Base-by-base conservation (phyloP, 2,797 vertebrate species). In the Eidolon dupreanum region DNA sequence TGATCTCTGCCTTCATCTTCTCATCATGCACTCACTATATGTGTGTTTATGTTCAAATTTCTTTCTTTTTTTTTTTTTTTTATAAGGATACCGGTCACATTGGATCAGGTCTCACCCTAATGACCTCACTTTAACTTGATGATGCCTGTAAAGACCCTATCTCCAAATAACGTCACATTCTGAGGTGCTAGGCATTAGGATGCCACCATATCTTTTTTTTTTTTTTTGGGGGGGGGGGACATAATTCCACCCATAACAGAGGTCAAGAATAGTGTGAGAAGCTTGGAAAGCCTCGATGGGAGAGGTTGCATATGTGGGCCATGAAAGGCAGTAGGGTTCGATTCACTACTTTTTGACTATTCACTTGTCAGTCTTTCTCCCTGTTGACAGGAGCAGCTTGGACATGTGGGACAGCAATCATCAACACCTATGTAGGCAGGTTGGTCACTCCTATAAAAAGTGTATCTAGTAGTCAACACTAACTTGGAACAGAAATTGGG, bases 21-120 rank as follows among this genome's bases (percentile, higher is more conserved):
- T 19, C n/a, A 2, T 49, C 13, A 9, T 3, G 0, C 33, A n/a
- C 24, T 83, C 28, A 0, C 7, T 13, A n/a, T 31, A 5, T 57
- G 36, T 11, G 19, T 43, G 31, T 36, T 6, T 55, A 6, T 55
- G 36, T 55, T 24, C 22, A 66, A 0, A 9, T 70, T 33, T 77
- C 38, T 16, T 12, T 5, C 38, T 82, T 51, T 41, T 65, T 33
- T 77, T 33, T 16, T 12, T 5, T 43, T 82, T 51, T 41, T 43
- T 49, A 8, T 68, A 28, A 74, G 65, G 19, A 74, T 19, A 41
- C 15, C 22, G 2, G n/a, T 38, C 17, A 4, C 55, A 16, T 12
- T 41, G 46, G 46, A n/a, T 66, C 20, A 43, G 38, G 6, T 71
- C 49, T 33, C 8, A 11, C 11, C 4, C 4, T 31, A 17, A 22